Conservation (phyloP, 2,797 vertebrate species). For the Neosilurus mollespiculum region DNA sequence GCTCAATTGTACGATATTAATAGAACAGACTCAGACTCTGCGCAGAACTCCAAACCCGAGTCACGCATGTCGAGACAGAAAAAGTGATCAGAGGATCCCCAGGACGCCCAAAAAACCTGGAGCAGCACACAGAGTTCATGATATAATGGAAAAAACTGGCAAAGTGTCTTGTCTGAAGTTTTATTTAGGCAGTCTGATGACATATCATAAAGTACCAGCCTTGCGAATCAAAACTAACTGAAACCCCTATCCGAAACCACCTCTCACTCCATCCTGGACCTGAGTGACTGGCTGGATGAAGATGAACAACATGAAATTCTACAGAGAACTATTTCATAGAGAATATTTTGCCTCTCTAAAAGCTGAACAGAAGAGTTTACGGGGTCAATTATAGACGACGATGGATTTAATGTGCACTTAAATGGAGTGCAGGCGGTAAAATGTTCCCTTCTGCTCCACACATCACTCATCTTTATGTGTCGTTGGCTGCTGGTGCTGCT, state of each 20-base stretch:
- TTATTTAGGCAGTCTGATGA: constrained; percentile 10
- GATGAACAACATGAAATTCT: not conserved
- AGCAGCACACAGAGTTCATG: not conserved
- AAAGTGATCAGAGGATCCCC: not conserved
- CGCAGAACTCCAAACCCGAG: constrained; percentile 41
- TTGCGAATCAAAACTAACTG: constrained; percentile 28
- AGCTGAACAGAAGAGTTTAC: not conserved
- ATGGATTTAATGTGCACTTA: constrained; percentile 77
- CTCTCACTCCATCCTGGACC: not conserved
- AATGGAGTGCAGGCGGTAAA: constrained; percentile 74
- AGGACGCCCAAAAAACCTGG: not conserved
- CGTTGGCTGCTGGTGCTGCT: constrained; percentile 28
- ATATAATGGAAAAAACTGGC: constrained; percentile 19
- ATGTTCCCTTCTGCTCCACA: constrained; percentile 67
- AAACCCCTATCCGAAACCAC: not conserved
- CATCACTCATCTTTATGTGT: constrained; percentile 71
- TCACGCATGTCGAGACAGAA: not conserved
- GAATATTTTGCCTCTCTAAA: constrained; percentile 21
- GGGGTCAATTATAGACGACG: constrained; percentile 71
- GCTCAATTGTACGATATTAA: constrained; percentile 62
- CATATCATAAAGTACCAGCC: not conserved
- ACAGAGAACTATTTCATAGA: not conserved
- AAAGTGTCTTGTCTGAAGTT: constrained; percentile 41
- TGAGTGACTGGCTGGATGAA: not conserved
- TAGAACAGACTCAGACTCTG: constrained; percentile 56